phyloP scores from a whole-genome alignment of 2,888 invertebrate genomes.

The Dicyrtomina minuta region DNA sequence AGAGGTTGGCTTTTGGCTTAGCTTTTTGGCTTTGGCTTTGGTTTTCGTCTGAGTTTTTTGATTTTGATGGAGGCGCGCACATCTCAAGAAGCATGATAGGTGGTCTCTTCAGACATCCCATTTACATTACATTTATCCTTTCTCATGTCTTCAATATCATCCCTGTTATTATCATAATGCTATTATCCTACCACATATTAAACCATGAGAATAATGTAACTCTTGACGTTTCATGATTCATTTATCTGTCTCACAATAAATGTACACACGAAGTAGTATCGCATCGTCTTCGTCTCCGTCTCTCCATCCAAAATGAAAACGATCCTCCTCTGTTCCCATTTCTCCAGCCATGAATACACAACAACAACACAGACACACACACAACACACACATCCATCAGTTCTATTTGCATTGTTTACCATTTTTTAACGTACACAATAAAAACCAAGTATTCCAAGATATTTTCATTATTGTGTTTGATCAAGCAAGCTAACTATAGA shows the following conservation, averaged over 20 bases:
- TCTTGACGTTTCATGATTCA: constrained; percentile 35
- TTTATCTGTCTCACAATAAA: constrained; percentile 38
- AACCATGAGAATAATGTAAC: constrained; percentile 36
- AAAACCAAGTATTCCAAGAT: background rate
- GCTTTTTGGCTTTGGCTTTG: background rate
- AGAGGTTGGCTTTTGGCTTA: background rate
- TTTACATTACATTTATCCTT: constrained; percentile 35
- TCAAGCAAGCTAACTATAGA: no score
- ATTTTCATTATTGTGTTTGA: no score
- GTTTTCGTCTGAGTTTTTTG: background rate
- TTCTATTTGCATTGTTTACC: constrained; percentile 3
- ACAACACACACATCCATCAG: constrained; percentile 5
- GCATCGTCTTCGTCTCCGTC: background rate
- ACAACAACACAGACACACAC: background rate
- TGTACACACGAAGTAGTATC: constrained; percentile 5
- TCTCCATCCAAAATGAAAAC: background rate
- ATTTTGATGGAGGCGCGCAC: constrained; percentile 13
- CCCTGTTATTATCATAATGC: constrained; percentile 36
- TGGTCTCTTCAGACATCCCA: constrained; percentile 30
- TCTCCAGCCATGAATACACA: constrained; percentile 12
- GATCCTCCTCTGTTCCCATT: constrained; percentile 8
- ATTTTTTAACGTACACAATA: background rate
- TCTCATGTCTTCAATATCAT: constrained; percentile 32
- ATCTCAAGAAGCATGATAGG: constrained; percentile 26
- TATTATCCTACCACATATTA: constrained; percentile 31